A percentile compares a stretch with the other conserved stretches of the same genome.
phyloP scores from a whole-genome alignment of 2,888 invertebrate species.

The Plagiodera versicolora region DNA sequence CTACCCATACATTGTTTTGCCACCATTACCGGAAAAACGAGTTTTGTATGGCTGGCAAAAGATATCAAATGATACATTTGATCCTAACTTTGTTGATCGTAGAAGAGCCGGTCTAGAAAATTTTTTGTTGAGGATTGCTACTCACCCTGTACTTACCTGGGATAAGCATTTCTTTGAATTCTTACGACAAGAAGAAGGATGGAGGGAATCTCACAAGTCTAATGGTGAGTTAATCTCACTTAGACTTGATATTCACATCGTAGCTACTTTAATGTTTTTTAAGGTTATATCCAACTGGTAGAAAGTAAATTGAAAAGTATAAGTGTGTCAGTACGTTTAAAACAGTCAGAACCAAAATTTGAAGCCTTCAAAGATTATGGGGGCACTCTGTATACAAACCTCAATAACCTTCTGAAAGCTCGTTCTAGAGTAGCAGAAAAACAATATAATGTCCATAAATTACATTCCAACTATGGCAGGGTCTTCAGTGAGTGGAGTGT shows the following conservation, averaged over 20 bases:
- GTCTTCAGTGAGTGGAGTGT: constrained; percentile 81
- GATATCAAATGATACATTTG: constrained; percentile 74
- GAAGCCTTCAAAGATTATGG: constrained; percentile 77
- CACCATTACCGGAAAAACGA: constrained; percentile 80
- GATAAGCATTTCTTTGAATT: constrained; percentile 79
- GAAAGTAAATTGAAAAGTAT: constrained; percentile 77
- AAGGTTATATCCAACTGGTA: constrained; percentile 73
- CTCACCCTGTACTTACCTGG: constrained; percentile 72
- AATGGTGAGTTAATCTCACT: constrained; percentile 59
- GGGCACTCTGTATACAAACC: constrained; percentile 66
- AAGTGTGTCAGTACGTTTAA: constrained; percentile 73
- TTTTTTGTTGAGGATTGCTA: constrained; percentile 74
- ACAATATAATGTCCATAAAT: constrained; percentile 74
- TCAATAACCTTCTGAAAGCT: constrained; percentile 63
- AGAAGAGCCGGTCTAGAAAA: constrained; percentile 80
- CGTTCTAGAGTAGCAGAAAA: constrained; percentile 74
- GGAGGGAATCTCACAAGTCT: constrained; percentile 76
- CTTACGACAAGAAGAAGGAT: constrained; percentile 75
- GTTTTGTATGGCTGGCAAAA: constrained; percentile 79
- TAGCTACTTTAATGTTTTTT: constrained; percentile 37
- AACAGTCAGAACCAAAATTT: constrained; percentile 73
- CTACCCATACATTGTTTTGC: constrained; percentile 79
- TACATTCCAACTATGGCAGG: constrained; percentile 80
- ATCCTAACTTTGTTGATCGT: constrained; percentile 83
- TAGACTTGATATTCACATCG: too few species aligned